Conservation (phyloP, 2,797 vertebrate species). For the Falco peregrinus region DNA sequence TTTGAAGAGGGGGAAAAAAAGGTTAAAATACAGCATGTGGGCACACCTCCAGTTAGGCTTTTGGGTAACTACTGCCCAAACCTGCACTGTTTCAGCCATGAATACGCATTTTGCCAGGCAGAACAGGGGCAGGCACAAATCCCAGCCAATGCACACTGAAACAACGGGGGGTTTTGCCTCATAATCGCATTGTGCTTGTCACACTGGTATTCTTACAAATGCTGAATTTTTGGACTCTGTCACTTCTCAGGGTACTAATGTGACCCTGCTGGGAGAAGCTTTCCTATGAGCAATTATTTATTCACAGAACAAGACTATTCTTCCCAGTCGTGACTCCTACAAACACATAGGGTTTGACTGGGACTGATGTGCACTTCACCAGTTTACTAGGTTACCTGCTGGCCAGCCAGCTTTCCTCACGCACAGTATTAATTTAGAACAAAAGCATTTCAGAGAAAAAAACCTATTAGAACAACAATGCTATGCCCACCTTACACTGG, state of each 20-base stretch:
- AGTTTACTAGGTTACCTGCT: not conserved
- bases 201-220: not conserved
- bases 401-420: not conserved
- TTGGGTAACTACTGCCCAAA: not conserved
- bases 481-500: accelerated
- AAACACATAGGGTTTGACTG: accelerated
- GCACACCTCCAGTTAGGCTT: not conserved
- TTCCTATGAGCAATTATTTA: accelerated
- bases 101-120: not conserved
- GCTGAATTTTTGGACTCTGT: not conserved
- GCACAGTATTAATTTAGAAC: not conserved
- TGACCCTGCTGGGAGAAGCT: not conserved
- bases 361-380: not conserved
- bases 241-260: not conserved
- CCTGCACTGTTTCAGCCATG: not conserved
- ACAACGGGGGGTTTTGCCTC: too few species aligned
- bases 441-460: not conserved
- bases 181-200: not conserved
- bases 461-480: not conserved
- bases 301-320: not conserved
- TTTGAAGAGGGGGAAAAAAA: too few species aligned
- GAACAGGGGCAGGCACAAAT: not conserved
- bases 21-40: not conserved
- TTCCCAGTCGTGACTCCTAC: not conserved
- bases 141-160: not conserved